Percentiles rank a stretch among this genome's conserved stretches.
These are phyloP conservation scores for Trichogramma evanescens DNA, from an alignment of 2,888 invertebrate genomes.

Conservation along the genomic window DNA sequence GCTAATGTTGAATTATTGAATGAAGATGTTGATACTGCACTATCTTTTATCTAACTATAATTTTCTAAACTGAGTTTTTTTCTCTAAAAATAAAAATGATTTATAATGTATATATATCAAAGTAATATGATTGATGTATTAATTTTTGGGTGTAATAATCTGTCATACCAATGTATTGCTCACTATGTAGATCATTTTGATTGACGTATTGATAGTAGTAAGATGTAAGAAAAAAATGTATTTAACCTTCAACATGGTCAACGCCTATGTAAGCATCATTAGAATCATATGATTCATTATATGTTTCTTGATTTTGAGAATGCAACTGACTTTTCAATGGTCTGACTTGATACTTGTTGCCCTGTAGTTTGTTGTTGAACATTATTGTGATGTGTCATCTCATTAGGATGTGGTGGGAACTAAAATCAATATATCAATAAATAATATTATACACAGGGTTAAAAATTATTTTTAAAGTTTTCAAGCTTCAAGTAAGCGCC, in stretches of 20 bases:
- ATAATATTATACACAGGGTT: neutral
- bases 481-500: neutral
- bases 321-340: no score
- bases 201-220: slow-evolving; percentile 34
- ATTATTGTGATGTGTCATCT: slow-evolving; percentile 17
- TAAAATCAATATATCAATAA: slow-evolving; percentile 20
- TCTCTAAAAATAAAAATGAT: neutral
- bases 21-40: slow-evolving; percentile 44
- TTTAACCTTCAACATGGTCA: slow-evolving; percentile 13
- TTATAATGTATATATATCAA: neutral
- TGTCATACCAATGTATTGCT: slow-evolving; percentile 3
- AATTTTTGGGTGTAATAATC: neutral
- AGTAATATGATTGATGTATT: neutral
- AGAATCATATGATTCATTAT: slow-evolving; percentile 46
- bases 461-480: neutral
- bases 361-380: slow-evolving; percentile 17
- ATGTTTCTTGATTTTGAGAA: slow-evolving; percentile 36
- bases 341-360: no score
- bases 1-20: slow-evolving; percentile 36
- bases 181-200: slow-evolving; percentile 5
- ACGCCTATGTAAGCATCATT: slow-evolving; percentile 31
- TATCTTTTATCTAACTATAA: slow-evolving; percentile 53
- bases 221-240: no score
- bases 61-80: slow-evolving; percentile 28
- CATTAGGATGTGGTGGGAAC: slow-evolving; percentile 31